Evolutionary conservation across 2,113 vertebrate genomes (phyloP).

Genomic region (Salvelinus fontinalis): DNA sequence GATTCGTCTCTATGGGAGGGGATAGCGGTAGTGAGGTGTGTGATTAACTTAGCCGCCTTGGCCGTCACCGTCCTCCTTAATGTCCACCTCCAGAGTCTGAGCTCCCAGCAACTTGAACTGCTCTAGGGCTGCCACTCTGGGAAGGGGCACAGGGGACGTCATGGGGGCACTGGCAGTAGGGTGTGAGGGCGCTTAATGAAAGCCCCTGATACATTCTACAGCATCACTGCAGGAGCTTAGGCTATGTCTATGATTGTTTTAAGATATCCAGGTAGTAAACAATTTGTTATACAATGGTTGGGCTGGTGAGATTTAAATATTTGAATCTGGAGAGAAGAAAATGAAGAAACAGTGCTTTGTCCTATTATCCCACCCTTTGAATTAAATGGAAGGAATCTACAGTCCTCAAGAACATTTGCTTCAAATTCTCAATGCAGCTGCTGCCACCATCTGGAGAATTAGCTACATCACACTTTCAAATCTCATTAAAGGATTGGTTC

Average conservation of each 20-base stretch:
- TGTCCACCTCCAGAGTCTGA: constrained; percentile 89
- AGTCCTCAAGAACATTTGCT: background rate
- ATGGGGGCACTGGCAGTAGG: background rate
- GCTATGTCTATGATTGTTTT: background rate
- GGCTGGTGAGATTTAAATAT: background rate
- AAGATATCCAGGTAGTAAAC: background rate
- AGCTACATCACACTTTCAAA: background rate
- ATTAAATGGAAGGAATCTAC: background rate
- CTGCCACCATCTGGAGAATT: constrained; percentile 24
- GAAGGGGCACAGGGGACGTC: background rate
- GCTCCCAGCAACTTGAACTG: constrained; percentile 97
- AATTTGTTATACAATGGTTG: background rate
- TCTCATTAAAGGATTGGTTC: background rate
- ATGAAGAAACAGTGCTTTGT: no score
- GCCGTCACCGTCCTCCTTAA: constrained; percentile 93
- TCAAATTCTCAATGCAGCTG: background rate
- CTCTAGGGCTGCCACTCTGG: constrained; percentile 90
- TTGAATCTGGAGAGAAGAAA: background rate
- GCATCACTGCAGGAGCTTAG: background rate
- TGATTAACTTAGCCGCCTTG: constrained; percentile 95
- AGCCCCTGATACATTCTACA: background rate
- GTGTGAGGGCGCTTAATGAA: no score
- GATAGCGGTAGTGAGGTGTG: background rate
- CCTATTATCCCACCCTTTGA: background rate
- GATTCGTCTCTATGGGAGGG: background rate